Conservation (phyloP, 2,888 invertebrate species). For the Monochamus alternatus region DNA sequence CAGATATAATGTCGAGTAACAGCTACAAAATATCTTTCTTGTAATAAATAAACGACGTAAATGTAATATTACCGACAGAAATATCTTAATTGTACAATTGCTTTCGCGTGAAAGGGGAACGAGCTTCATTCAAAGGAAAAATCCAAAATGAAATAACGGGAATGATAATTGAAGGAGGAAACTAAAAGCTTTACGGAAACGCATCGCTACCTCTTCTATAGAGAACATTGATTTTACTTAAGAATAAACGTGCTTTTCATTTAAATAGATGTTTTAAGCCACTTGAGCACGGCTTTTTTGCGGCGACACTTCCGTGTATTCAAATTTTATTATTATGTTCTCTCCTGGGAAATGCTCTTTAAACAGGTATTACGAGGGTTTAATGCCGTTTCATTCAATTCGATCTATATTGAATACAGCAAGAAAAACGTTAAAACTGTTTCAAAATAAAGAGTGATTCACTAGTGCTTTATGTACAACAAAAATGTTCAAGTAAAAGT, state of each 20-base stretch:
- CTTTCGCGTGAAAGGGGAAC: neutral
- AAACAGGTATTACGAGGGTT: neutral
- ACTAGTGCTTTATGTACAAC: too few relatives aligned
- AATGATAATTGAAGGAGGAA: slow-evolving; percentile 17
- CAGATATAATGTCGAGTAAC: too few relatives aligned
- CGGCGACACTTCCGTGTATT: neutral
- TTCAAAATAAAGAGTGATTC: too few relatives aligned
- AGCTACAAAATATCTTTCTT: too few relatives aligned
- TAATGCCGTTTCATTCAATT: neutral
- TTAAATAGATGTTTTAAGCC: neutral
- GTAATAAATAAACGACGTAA: too few relatives aligned
- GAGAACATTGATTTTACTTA: slow-evolving; percentile 15
- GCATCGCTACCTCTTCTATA: slow-evolving; percentile 1
- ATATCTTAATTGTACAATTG: neutral
- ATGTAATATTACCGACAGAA: neutral
- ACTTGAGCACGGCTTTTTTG: neutral
- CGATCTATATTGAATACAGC: too few relatives aligned
- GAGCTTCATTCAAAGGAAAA: slow-evolving; percentile 13
- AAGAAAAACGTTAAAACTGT: too few relatives aligned
- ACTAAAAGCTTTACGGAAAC: neutral
- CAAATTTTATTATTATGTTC: neutral
- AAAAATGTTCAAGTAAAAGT: too few relatives aligned
- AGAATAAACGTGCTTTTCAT: slow-evolving; percentile 11
- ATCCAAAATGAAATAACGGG: slow-evolving; percentile 2
- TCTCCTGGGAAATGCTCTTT: neutral